A percentile compares a stretch with the other conserved stretches of the same genome.
These are phyloP conservation scores for Phalacrocorax pelagicus DNA, from an alignment of 2,113 vertebrate genomes.

Conservation along the genomic window DNA sequence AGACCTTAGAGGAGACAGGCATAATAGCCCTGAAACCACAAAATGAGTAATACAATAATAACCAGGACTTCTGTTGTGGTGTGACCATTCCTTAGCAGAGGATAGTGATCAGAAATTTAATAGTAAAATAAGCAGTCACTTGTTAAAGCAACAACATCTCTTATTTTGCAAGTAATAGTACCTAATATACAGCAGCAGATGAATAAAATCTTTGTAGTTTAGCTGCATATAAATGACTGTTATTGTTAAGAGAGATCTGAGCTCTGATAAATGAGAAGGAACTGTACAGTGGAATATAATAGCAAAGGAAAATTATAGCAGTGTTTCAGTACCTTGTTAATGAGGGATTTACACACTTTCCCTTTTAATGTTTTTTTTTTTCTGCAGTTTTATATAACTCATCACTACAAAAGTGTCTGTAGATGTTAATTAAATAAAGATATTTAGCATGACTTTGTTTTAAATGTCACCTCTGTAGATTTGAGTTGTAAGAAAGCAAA, in stretches of 20 bases:
- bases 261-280: constrained; percentile 1
- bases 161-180: background rate
- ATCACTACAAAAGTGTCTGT: background rate
- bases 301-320: background rate
- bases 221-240: background rate
- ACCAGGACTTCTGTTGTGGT: background rate
- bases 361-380: background rate
- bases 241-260: background rate
- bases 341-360: constrained; percentile 11
- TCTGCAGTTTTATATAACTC: background rate
- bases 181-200: background rate
- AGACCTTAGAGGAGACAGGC: background rate
- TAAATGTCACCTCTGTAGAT: background rate
- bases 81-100: background rate
- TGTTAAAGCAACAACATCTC: background rate
- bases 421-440: background rate
- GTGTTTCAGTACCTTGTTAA: background rate
- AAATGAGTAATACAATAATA: background rate
- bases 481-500: background rate
- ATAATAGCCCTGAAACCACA: background rate
- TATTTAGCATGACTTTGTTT: background rate
- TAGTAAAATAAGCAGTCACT: background rate
- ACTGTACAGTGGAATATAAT: background rate
- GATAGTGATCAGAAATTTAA: background rate
- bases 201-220: background rate